Base-by-base conservation (phyloP, 1,140 invertebrate species). In the Phymastichus coffea region DNA sequence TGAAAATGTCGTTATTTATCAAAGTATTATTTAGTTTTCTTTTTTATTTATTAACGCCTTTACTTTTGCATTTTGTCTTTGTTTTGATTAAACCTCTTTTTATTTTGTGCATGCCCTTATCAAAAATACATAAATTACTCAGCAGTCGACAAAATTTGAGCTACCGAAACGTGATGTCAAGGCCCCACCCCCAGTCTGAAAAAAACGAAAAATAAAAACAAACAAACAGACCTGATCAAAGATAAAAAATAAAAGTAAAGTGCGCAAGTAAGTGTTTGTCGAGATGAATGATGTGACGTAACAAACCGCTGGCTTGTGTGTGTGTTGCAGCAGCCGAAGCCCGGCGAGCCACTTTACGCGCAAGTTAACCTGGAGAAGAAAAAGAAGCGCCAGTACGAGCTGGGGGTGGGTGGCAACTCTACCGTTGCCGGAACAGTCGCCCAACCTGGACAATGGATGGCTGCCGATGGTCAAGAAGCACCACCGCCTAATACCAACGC, bases 311-410 rank as follows among this genome's bases (percentile, higher is more conserved):
- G n/a, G n/a, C 48, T 47, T 73, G 71, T 77, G 73, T 69, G 71
- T 79, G 72, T 81, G 76, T 83, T 83, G 71, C 76, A 84, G 79
- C 81, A 84, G 79, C 77, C 82, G 66, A 83, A 84, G 78, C 80
- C 84, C 64, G 83, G 83, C 68, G 88, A 90, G 79, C 88, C 88
- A 65, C 81, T 91, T 37, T 91, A 91, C 78, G 88, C 88, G 73
- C 88, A 90, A 83, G 88, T 91, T 65, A 90, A 91, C 74, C 84
- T 88, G 76, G 88, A 89, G 74, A 89, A 88, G 80, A 90, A 90
- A 76, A 86, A 87, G 70, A 87, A 86, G 73, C 82, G 86, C 57
- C 85, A 85, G 69, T 81, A 78, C 69, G 81, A 81, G 69, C 72
- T 80, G 77, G 71, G 80, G 68, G 74, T 76, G 70, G 71, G 69